phyloP scores from a whole-genome alignment of 2,113 vertebrate species.

The Spheniscus mendiculus region DNA sequence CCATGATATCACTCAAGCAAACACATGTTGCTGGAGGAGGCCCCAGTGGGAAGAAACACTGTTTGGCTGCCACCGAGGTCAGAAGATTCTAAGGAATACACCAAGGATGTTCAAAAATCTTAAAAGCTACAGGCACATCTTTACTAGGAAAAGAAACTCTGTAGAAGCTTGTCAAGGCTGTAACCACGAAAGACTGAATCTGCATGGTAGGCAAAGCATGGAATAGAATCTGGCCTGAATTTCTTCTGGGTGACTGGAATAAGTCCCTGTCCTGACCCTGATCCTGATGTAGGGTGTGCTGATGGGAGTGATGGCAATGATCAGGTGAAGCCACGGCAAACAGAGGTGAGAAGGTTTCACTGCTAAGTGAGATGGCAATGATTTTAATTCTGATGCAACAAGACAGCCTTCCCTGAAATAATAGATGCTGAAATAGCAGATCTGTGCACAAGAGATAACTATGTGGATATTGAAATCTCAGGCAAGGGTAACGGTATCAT shows the following conservation, averaged over 20 bases:
- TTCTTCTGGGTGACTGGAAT: not conserved
- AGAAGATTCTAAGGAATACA: not conserved
- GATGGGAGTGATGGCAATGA: not conserved
- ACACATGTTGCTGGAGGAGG: fast-evolving
- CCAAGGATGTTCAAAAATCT: not conserved
- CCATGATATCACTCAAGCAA: not conserved
- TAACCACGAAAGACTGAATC: not conserved
- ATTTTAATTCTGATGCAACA: not conserved
- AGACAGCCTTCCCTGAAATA: not conserved
- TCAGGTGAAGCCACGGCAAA: not conserved
- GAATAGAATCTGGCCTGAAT: not conserved
- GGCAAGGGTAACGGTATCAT: not conserved
- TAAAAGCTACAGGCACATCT: not conserved
- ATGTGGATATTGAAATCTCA: not conserved
- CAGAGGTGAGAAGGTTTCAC: not conserved
- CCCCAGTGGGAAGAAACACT: not conserved
- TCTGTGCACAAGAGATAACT: not conserved
- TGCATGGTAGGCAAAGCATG: not conserved
- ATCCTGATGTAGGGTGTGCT: not conserved
- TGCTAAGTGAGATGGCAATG: not conserved
- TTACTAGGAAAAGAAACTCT: not conserved
- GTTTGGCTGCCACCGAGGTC: not conserved
- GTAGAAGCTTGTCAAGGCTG: not conserved
- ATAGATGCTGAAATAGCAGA: not conserved
- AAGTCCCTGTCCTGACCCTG: not conserved